These are phyloP conservation scores for Seira sanloemensis DNA, from an alignment of 2,888 invertebrate species.

Conservation along the genomic window DNA sequence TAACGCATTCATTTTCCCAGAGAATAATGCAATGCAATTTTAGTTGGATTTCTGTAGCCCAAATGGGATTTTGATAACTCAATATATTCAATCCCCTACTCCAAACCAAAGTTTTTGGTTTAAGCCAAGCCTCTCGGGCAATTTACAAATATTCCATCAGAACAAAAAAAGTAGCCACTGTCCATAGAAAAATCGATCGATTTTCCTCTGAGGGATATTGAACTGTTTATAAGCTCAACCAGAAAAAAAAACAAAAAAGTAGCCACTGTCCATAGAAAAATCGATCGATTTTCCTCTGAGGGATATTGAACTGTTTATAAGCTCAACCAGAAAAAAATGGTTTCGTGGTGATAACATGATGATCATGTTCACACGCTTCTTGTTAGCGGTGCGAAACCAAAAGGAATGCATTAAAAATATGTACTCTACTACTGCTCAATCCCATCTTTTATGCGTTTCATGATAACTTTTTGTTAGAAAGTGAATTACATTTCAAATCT, in stretches of 20 bases:
- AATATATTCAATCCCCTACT: background rate
- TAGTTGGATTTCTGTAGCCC: slow-evolving; percentile 48
- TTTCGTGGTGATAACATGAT: background rate
- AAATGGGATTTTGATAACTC: slow-evolving; percentile 34
- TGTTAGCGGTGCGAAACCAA: background rate
- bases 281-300: background rate
- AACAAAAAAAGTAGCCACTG: background rate
- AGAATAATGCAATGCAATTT: background rate
- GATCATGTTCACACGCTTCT: background rate
- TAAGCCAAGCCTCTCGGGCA: background rate
- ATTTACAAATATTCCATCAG: background rate
- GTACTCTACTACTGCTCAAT: background rate
- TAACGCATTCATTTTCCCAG: too few relatives aligned
- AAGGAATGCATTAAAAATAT: background rate
- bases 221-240: background rate
- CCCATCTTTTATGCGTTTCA: background rate
- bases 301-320: background rate
- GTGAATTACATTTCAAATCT: background rate
- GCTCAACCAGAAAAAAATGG: background rate
- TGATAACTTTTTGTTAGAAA: background rate
- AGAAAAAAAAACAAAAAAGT: background rate
- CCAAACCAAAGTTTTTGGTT: background rate
- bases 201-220: background rate
- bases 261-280: background rate
- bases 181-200: background rate